Percentiles rank a stretch among this genome's conserved stretches.
phyloP scores from a whole-genome alignment of 2,888 invertebrate species.

The Agapetus fuscipes region DNA sequence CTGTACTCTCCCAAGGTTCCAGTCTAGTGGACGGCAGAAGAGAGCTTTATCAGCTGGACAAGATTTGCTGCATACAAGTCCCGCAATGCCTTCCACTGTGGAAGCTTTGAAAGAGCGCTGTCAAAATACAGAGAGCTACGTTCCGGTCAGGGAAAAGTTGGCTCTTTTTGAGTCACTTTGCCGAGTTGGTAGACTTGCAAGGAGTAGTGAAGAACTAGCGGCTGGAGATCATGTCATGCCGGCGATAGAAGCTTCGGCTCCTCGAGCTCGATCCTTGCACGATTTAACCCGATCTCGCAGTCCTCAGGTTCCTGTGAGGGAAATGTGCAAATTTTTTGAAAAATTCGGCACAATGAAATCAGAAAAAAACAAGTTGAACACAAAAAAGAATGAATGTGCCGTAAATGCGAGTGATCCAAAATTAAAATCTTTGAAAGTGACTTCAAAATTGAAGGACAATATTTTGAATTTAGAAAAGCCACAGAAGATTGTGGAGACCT shows the following conservation, averaged over 20 bases:
- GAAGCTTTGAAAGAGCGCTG: conserved; percentile 42
- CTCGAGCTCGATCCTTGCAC: conserved; percentile 57
- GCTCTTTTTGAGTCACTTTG: conserved; percentile 62
- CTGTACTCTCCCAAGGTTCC: conserved; percentile 23
- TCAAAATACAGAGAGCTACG: conserved; percentile 52
- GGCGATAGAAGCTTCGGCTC: conserved; percentile 36
- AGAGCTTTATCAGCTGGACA: conserved; percentile 18
- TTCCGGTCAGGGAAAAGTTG: conserved; percentile 60
- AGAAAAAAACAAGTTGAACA: background rate
- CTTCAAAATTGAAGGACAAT: background rate
- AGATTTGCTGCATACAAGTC: background rate
- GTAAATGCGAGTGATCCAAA: background rate
- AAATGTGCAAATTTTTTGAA: conserved; percentile 63
- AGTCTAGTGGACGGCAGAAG: conserved; percentile 8
- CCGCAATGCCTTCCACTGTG: conserved; percentile 22
- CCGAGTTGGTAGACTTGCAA: conserved; percentile 49
- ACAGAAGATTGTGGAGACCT: background rate
- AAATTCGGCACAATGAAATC: conserved; percentile 29
- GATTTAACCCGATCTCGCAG: conserved; percentile 45
- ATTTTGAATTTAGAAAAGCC: background rate
- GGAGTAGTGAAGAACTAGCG: conserved; percentile 55
- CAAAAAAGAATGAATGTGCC: no score
- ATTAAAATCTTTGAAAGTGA: background rate
- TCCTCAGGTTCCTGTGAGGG: conserved; percentile 50
- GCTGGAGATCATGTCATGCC: conserved; percentile 30